These are phyloP conservation scores for Cancer borealis DNA, from an alignment of 2,888 invertebrate species.

Conservation along the genomic window DNA sequence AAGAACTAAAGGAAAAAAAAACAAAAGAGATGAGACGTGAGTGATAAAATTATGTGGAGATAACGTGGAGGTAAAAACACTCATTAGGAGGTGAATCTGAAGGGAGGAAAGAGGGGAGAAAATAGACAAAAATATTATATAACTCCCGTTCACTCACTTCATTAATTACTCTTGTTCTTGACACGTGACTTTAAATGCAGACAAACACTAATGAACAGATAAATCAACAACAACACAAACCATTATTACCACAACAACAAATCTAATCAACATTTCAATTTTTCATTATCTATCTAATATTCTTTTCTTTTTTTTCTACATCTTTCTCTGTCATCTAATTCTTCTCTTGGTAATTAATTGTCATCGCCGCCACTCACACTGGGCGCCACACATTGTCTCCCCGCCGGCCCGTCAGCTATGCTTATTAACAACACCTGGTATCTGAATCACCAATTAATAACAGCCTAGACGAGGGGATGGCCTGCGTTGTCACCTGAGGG, in stretches of 20 bases:
- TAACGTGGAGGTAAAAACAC: background rate
- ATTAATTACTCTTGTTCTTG: background rate
- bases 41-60: background rate
- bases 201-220: background rate
- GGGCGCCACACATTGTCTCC: constrained; percentile 62
- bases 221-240: background rate
- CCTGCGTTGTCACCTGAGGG: constrained; percentile 61
- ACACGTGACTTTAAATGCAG: background rate
- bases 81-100: background rate
- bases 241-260: background rate
- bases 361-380: background rate
- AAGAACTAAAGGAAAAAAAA: background rate
- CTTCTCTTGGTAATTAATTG: background rate
- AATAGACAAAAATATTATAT: background rate
- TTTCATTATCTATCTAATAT: background rate
- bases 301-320: background rate
- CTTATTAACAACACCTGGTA: constrained; percentile 71
- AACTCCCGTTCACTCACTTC: background rate
- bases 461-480: constrained; percentile 65
- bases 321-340: background rate
- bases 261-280: background rate
- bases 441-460: constrained; percentile 75
- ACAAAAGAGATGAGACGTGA: background rate
- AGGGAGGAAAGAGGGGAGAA: background rate
- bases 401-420: constrained; percentile 63